Conservation (phyloP, 2,797 vertebrate species). For the Enteromius afrohamiltoni region DNA sequence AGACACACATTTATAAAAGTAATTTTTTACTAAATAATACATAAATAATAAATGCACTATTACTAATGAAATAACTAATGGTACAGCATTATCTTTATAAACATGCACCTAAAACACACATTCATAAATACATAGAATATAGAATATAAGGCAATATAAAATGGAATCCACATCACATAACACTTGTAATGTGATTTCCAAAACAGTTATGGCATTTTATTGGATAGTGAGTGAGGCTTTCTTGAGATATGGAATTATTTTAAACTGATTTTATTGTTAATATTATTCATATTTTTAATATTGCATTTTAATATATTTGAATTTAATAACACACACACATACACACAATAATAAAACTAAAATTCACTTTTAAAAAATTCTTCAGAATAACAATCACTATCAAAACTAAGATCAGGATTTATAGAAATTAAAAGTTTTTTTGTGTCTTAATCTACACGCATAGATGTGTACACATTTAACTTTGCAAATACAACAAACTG, state of each 20-base stretch:
- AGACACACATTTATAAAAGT: slow-evolving; percentile 25
- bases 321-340: slow-evolving; percentile 14
- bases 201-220: too few species aligned
- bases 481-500: neutral
- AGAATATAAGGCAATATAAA: neutral
- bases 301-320: neutral
- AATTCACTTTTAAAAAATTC: neutral
- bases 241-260: neutral
- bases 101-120: neutral
- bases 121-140: neutral
- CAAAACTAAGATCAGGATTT: neutral
- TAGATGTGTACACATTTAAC: neutral
- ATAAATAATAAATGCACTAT: neutral
- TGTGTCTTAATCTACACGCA: neutral
- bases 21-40: neutral
- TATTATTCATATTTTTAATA: neutral
- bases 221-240: neutral
- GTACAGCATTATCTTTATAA: neutral
- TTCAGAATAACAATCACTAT: neutral
- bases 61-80: neutral
- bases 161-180: neutral
- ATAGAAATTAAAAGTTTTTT: neutral
- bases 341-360: neutral
- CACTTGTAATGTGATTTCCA: neutral
- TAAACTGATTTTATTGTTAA: neutral